Evolutionary conservation across 1,140 invertebrate species (phyloP), one percentile per base, ranked within the genome.

Genomic region (Reticulitermes speratus): DNA sequence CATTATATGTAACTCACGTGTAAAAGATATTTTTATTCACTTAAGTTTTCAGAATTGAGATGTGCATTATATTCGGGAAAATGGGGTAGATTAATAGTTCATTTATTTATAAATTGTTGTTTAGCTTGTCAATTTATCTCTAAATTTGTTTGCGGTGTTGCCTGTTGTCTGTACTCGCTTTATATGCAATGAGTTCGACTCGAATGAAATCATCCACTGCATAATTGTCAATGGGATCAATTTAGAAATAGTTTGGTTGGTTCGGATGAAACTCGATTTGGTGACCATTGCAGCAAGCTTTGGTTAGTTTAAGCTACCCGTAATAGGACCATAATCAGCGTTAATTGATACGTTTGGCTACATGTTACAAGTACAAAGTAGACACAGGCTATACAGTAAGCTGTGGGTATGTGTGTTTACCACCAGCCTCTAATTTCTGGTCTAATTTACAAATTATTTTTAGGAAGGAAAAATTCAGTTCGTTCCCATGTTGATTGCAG

Each of bases 241-340:
- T 75, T 75, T 75, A 30, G 65, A 75, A 75, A 75, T 75, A 75
- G 65, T 75, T 75, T 75, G 65, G 65, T 75, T 75, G 65, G 65
- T 25, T 75, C 65, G 65, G 65, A 8, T 75, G n/a, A 75, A 75
- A 75, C 65, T 75, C 65, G 30, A 75, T 75, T 75, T 30, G 25
- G n/a, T 30, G n/a, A 75, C 65, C 65, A 30, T 9, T 75, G 25
- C 65, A 75, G 65, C 65, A 75, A 75, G 65, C 65, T 75, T 75
- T 75, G 65, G 65, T 75, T 75, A 75, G 65, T 75, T n/a, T 75
- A 75, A 75, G 65, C 25, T 75, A 75, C 65, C n/a, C 25, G 9
- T 75, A 75, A 75, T 75, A 25, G 65, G 65, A 75, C n/a, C 25
- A 9, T 75, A 75, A 75, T 75, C n/a, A 75, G 65, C n/a, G n/a